These are phyloP conservation scores for Bucco capensis DNA, from an alignment of 2,113 vertebrate species.

Conservation along the genomic window DNA sequence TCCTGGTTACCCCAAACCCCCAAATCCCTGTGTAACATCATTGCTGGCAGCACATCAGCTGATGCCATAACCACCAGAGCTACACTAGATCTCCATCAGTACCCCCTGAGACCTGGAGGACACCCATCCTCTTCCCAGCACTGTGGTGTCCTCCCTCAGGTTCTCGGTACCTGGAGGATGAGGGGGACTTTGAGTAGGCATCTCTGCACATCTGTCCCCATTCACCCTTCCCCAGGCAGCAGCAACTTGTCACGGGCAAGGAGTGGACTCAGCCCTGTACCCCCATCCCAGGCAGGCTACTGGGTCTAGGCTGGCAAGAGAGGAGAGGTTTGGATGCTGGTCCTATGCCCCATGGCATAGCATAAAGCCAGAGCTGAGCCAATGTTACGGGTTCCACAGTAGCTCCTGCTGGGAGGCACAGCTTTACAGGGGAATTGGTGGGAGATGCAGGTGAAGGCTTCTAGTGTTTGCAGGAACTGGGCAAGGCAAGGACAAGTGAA, in stretches of 20 bases:
- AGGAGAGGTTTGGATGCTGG: background rate
- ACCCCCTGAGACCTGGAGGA: background rate
- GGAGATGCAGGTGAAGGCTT: background rate
- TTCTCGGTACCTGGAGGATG: background rate
- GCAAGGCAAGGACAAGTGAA: background rate
- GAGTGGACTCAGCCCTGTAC: rapidly evolving
- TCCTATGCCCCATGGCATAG: background rate
- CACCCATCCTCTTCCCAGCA: background rate
- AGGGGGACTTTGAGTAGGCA: background rate
- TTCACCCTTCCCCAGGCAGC: background rate
- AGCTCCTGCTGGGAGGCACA: background rate
- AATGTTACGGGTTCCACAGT: rapidly evolving
- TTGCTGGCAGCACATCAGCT: rapidly evolving
- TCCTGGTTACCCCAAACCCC: background rate
- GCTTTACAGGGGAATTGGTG: background rate
- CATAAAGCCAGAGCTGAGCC: background rate
- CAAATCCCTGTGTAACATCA: background rate
- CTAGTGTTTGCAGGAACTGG: background rate
- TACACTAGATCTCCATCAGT: background rate
- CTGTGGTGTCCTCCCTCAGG: background rate
- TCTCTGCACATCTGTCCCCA: background rate
- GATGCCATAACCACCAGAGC: background rate
- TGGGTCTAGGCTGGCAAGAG: background rate
- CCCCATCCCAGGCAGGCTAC: background rate
- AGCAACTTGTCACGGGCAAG: background rate